Evolutionary conservation across 1,140 invertebrate species (phyloP).

Genomic region (Glomeris maerens): DNA sequence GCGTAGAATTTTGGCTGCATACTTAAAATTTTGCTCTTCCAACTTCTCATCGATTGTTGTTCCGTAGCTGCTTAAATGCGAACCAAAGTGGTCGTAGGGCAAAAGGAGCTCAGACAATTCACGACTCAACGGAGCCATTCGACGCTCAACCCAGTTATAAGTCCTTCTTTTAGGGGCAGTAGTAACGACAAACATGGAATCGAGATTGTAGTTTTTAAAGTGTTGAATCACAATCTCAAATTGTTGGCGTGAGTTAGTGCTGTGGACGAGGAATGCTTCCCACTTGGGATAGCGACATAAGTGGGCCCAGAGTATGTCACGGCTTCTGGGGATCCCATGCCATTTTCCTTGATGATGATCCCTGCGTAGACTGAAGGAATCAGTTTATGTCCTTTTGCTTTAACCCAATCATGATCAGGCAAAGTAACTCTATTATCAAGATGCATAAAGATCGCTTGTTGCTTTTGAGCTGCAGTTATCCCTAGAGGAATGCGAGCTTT

Average conservation of each 20-base stretch:
- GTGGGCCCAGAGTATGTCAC: conserved; percentile 29
- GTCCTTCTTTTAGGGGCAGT: conserved; percentile 31
- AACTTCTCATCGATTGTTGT: no score
- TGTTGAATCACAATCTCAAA: conserved; percentile 25
- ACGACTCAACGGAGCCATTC: conserved; percentile 30
- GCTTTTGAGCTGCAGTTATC: conserved; percentile 29
- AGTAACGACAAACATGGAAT: conserved; percentile 30
- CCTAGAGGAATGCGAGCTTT: conserved; percentile 32
- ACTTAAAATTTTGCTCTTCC: no score
- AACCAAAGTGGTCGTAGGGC: conserved; percentile 27
- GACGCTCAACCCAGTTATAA: conserved; percentile 25
- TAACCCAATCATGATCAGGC: conserved; percentile 33
- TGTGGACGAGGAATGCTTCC: conserved; percentile 22
- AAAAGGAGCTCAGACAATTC: conserved; percentile 29
- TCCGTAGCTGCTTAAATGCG: conserved; percentile 27
- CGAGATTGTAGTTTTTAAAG: conserved; percentile 29
- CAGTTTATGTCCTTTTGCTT: conserved; percentile 28
- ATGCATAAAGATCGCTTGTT: conserved; percentile 29
- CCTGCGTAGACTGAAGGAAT: no score
- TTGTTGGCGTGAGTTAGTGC: conserved; percentile 27
- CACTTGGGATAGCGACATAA: conserved; percentile 29
- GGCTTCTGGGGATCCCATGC: conserved; percentile 22
- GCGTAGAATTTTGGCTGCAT: no score
- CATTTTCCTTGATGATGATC: conserved; percentile 21
- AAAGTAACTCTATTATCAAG: conserved; percentile 29